These are phyloP conservation scores for Tetragonula carbonaria DNA, from an alignment of 2,888 invertebrate species.

Conservation along the genomic window DNA sequence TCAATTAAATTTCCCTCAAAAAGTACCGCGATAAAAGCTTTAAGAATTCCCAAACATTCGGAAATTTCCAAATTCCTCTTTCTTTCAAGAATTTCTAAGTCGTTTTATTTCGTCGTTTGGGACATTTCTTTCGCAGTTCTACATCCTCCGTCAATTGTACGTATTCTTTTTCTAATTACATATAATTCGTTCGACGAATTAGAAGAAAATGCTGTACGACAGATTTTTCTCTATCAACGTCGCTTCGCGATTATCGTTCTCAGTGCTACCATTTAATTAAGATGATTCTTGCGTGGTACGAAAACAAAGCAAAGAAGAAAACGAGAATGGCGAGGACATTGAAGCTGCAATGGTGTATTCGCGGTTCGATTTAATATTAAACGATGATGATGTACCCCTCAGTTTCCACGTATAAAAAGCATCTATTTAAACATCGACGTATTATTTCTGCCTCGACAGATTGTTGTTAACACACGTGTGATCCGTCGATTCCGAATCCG, in stretches of 20 bases:
- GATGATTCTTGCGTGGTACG: slow-evolving; percentile 28
- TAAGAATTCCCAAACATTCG: neutral
- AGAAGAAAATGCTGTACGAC: slow-evolving; percentile 14
- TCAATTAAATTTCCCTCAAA: neutral
- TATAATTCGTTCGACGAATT: neutral
- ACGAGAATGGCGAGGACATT: slow-evolving; percentile 12
- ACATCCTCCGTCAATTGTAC: too few relatives aligned
- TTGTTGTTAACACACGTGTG: slow-evolving; percentile 28
- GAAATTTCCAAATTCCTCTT: neutral
- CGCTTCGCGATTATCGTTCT: slow-evolving; percentile 7
- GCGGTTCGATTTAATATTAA: slow-evolving; percentile 56
- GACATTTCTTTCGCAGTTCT: neutral
- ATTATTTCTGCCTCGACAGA: slow-evolving; percentile 42
- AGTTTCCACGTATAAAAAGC: slow-evolving; percentile 57
- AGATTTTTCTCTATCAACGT: neutral
- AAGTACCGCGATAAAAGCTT: neutral
- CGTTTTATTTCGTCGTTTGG: neutral
- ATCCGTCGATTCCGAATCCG: slow-evolving; percentile 16
- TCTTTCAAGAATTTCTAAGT: neutral
- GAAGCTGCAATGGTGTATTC: slow-evolving; percentile 24
- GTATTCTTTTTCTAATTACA: neutral
- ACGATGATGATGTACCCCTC: slow-evolving; percentile 54
- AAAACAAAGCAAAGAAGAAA: neutral
- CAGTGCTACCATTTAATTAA: slow-evolving; percentile 22
- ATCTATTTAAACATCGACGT: slow-evolving; percentile 55